Conservation (phyloP, 35 echinoderm and acorn worm species). For the Chiridota heheva region DNA sequence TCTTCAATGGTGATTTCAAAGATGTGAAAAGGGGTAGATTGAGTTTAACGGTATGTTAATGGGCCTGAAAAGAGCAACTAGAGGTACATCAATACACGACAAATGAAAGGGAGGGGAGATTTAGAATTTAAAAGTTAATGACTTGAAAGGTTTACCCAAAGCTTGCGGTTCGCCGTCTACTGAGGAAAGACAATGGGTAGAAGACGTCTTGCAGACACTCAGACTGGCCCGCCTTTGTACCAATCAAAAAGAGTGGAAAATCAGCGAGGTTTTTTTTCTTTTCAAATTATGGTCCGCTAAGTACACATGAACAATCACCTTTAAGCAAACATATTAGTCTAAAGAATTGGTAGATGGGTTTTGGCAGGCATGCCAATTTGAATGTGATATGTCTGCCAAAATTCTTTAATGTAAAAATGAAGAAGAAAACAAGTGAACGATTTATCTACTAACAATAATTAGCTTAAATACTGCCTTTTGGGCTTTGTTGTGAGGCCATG, state of each 20-base stretch:
- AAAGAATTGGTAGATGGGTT: too few relatives aligned
- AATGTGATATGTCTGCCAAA: too few relatives aligned
- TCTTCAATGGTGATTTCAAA: too few relatives aligned
- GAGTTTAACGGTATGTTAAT: constrained; percentile 16
- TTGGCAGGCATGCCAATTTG: too few relatives aligned
- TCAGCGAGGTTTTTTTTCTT: constrained; percentile 2
- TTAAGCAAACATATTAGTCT: constrained; percentile 45
- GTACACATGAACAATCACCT: constrained; percentile 19
- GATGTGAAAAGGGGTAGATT: not conserved
- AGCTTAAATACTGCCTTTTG: too few relatives aligned
- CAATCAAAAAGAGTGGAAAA: constrained; percentile 27
- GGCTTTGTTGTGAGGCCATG: too few relatives aligned
- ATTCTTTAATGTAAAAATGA: too few relatives aligned
- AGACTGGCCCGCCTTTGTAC: constrained; percentile 19
- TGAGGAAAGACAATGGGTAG: constrained; percentile 12
- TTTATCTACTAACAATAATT: too few relatives aligned
- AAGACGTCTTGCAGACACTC: constrained; percentile 32
- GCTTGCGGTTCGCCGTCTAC: constrained; percentile 15
- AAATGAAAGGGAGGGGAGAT: constrained; percentile 52
- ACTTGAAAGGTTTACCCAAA: constrained; percentile 13
- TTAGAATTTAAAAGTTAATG: constrained; percentile 15
- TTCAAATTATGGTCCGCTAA: not conserved
- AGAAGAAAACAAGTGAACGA: too few relatives aligned
- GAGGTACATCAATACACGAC: not conserved
- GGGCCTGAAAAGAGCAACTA: constrained; percentile 27